These are phyloP conservation scores for Cephus pygmeus DNA, from an alignment of 2,888 invertebrate species.

Conservation along the genomic window DNA sequence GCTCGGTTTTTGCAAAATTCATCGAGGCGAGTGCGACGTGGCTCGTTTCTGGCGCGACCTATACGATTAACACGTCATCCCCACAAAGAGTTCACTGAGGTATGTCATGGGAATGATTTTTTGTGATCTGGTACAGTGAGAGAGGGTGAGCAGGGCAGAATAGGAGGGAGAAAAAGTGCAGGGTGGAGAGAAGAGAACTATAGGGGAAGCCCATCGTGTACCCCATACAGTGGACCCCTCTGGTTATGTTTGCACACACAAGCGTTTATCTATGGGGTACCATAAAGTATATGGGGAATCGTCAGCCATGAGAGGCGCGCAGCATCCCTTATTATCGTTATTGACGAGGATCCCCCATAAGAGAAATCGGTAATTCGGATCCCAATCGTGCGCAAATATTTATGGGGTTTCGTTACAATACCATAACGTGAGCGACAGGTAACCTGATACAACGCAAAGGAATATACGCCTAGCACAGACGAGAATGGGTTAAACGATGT, in stretches of 20 bases:
- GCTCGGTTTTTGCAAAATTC: slow-evolving; percentile 21
- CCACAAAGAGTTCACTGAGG: slow-evolving; percentile 48
- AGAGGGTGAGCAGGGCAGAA: not conserved
- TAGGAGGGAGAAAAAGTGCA: not conserved
- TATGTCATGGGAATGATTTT: slow-evolving; percentile 53
- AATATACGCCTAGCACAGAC: not conserved
- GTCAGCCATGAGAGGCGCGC: not conserved
- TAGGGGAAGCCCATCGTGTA: slow-evolving; percentile 18
- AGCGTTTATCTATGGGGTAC: slow-evolving; percentile 49
- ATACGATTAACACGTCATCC: slow-evolving; percentile 58
- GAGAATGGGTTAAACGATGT: not conserved
- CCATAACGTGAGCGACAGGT: not conserved
- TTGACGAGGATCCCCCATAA: not conserved
- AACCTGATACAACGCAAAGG: not conserved
- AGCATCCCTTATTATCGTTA: not conserved
- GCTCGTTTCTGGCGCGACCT: slow-evolving; percentile 30
- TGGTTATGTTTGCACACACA: slow-evolving; percentile 53
- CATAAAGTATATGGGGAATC: slow-evolving; percentile 30
- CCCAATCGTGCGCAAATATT: not conserved
- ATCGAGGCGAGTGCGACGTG: slow-evolving; percentile 10
- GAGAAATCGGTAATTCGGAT: not conserved
- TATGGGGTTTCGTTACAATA: not conserved
- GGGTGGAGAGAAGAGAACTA: not conserved
- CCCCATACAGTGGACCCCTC: slow-evolving; percentile 30
- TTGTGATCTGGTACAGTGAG: slow-evolving; percentile 21